Evolutionary conservation across 2,888 invertebrate species (phyloP), one percentile per base, ranked within the genome.

Genomic region (Mythimna albipuncta): DNA sequence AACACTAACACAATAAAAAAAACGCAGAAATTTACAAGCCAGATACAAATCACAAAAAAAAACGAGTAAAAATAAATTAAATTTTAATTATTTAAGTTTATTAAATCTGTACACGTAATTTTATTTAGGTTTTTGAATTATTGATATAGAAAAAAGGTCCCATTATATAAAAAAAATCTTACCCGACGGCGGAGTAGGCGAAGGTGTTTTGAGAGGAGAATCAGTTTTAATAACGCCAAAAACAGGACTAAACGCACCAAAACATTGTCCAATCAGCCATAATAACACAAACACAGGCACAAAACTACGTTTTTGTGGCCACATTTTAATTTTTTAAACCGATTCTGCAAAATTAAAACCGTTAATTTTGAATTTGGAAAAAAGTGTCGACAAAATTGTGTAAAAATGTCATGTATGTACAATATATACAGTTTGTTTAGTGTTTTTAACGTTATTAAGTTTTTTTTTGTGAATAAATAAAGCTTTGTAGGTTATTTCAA

Each of bases 171-270:
- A 85, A 83, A 79, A 85, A 86, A 70, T 72, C 92, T 92, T 93
- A 93, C 93, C 93, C 82, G 87, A 82, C n/a, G 89, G 87, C 52
- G 86, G 83, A 41, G 89, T 89, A 21, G 91, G 88, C 72, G 85
- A 78, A n/a, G 89, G 87, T 64, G 80, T 74, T 64, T 76, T 75
- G 58, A 87, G 66, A 44, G 91, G 89, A 64, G 87, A 73, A 58
- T 91, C 89, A 21, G 89, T 89, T 87, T 88, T 90, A 67, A 90
- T 82, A 55, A 89, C 85, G 66, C 92, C 91, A 81, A 92, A 91
- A 70, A 86, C 87, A 5, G 92, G 90, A 77, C 90, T 92, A 82
- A 90, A 92, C 10, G 84, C 91, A 13, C 88, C 89, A 55, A 82
- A 77, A 83, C 86, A 85, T 52, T 79, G 82, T 70, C 88, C 90